phyloP scores from a whole-genome alignment of 1,140 invertebrate genomes.

The Zaprionus camerounensis region DNA sequence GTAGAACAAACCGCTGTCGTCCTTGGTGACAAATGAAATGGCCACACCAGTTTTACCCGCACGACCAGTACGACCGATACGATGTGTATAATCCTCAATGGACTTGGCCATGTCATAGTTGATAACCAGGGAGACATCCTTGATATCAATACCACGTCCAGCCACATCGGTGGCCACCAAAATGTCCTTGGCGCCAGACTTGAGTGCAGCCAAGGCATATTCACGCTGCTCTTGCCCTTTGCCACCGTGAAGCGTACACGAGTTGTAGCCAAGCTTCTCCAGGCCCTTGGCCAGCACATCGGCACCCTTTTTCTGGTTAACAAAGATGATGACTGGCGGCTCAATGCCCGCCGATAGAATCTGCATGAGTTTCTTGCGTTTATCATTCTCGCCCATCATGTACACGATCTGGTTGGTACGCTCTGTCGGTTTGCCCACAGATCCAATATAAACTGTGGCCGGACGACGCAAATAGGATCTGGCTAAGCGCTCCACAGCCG shows the following conservation, averaged over 20 bases:
- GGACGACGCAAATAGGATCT: slow-evolving; percentile 97
- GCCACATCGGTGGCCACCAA: slow-evolving; percentile 99
- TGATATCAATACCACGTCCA: slow-evolving; percentile 99
- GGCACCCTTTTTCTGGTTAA: slow-evolving; percentile 99
- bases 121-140: slow-evolving; percentile 99
- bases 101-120: slow-evolving; percentile 99
- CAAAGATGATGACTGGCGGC: slow-evolving; percentile 99
- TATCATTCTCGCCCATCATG: slow-evolving; percentile 97
- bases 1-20: slow-evolving; percentile 97
- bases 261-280: slow-evolving; percentile 98
- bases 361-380: slow-evolving; percentile 95
- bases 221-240: slow-evolving; percentile 99
- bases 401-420: slow-evolving; percentile 99
- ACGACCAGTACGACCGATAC: slow-evolving; percentile 99
- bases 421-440: slow-evolving; percentile 99
- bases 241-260: slow-evolving; percentile 98
- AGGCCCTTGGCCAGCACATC: slow-evolving; percentile 98
- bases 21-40: slow-evolving; percentile 98
- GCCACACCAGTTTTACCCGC: slow-evolving; percentile 98
- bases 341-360: slow-evolving; percentile 94
- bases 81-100: slow-evolving; percentile 99
- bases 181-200: slow-evolving; percentile 97
- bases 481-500: slow-evolving; percentile 98
- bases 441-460: slow-evolving; percentile 99
- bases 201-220: slow-evolving; percentile 97